phyloP scores from a whole-genome alignment of 92 coral and sea anemone genomes.

The Phenganax subtilis region DNA sequence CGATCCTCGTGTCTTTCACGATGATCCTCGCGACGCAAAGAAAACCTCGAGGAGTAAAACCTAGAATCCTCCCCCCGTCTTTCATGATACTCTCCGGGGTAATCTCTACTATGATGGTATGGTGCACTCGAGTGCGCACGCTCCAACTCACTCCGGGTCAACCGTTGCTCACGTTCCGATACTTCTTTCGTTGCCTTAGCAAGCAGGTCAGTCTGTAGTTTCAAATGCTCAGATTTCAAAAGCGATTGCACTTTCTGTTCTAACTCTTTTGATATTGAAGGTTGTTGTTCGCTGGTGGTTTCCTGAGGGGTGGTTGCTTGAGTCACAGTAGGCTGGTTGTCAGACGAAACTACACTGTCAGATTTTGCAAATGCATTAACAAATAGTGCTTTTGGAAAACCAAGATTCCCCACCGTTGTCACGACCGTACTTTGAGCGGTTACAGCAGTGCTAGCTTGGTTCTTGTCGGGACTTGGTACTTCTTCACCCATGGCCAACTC shows the following conservation, averaged over 20 bases:
- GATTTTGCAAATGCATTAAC: neutral
- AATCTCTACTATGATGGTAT: neutral
- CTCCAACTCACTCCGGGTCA: neutral
- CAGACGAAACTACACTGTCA: neutral
- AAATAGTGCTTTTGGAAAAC: neutral
- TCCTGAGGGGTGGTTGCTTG: too few species aligned
- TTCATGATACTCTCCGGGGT: neutral
- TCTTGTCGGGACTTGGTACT: neutral
- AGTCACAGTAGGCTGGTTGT: constrained; percentile 1
- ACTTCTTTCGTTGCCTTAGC: neutral
- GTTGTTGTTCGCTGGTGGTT: neutral
- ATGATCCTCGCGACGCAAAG: neutral
- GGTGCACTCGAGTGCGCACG: neutral
- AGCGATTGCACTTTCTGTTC: neutral
- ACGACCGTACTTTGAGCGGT: neutral
- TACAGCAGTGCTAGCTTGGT: neutral
- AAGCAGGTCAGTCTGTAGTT: neutral
- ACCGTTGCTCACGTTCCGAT: neutral
- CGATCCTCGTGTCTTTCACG: neutral
- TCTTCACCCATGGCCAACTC: constrained; percentile 62
- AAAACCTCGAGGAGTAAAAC: constrained; percentile 3
- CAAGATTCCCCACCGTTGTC: neutral
- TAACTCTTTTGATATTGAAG: neutral
- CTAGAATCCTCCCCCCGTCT: neutral
- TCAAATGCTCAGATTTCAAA: neutral